Base-by-base conservation (phyloP, 2,797 vertebrate species). In the Amniataba percoides region DNA sequence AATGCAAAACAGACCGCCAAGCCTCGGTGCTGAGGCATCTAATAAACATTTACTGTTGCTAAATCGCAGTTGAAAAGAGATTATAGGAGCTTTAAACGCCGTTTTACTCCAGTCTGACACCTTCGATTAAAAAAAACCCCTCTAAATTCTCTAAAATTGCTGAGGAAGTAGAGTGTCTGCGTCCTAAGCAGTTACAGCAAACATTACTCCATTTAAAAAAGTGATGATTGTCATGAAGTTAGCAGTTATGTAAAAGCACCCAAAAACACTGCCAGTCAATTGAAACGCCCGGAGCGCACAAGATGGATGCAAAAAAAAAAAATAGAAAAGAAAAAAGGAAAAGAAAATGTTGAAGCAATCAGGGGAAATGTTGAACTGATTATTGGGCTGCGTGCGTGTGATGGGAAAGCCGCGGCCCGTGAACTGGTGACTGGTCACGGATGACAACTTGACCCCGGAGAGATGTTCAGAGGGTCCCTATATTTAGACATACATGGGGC, bases 321-420 rank as follows among this genome's bases (percentile, higher is more conserved):
- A 31, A 27, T n/a, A n/a, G n/a, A n/a, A 10, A 31, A 3, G 5
- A 31, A 31, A 31, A 31, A 31, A 31, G 5, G 4, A 27, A 27
- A 27, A 31, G 5, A 31, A n/a, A 25, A 53, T 27, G 68, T 31
- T 74, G 46, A n/a, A 67, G 27, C 48, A n/a, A 53, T 63, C 21
- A 58, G 39, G 67, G 55, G 11, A 62, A 25, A 80, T 6, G 57
- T 43, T 60, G 52, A 67, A 67, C 51, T 78, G 63, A 77, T 78
- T 73, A 55, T 66, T 14, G 8, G 7, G 6, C 21, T 36, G 0
- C 21, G 13, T 46, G 57, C 27, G 27, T 69, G 60, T 63, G 27
- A 57, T 57, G 9, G 9, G 9, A 57, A 11, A 21, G 2, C 46
- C 46, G 21, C 40, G 68, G 56, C 42, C 12, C 25, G 7, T 16